Percentiles rank a stretch among this genome's conserved stretches.
Conservation (phyloP, 2,888 invertebrate genomes). For the Crepidodera aurea region DNA sequence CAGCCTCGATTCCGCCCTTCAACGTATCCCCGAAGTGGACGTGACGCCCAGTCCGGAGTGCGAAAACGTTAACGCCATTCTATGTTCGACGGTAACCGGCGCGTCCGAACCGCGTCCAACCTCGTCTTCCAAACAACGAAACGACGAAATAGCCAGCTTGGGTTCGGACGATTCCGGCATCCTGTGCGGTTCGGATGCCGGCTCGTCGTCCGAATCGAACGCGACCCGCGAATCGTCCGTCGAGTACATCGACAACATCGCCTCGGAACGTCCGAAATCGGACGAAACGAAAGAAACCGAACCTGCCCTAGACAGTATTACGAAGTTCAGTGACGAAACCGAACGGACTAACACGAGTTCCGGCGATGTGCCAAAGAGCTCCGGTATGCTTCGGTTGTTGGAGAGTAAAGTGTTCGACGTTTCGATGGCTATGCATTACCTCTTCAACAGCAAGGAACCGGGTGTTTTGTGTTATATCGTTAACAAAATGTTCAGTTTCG, state of each 20-base stretch:
- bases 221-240: slow-evolving; percentile 65
- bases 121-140: slow-evolving; percentile 62
- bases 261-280: slow-evolving; percentile 62
- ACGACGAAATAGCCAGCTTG: slow-evolving; percentile 68
- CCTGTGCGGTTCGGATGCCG: slow-evolving; percentile 68
- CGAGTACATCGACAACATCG: slow-evolving; percentile 61
- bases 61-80: slow-evolving; percentile 63
- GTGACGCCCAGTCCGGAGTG: slow-evolving; percentile 72
- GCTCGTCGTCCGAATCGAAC: slow-evolving; percentile 60
- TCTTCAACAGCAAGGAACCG: slow-evolving; percentile 97
- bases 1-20: slow-evolving; percentile 88
- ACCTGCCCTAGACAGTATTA: slow-evolving; percentile 49
- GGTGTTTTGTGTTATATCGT: slow-evolving; percentile 98
- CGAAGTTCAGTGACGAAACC: not conserved
- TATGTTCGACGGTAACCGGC: slow-evolving; percentile 42
- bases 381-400: slow-evolving; percentile 86
- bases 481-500: slow-evolving; percentile 96
- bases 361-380: slow-evolving; percentile 54
- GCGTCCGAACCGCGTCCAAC: slow-evolving; percentile 25
- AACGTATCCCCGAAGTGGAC: slow-evolving; percentile 88
- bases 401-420: slow-evolving; percentile 98
- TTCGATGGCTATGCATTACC: slow-evolving; percentile 97
- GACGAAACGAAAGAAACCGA: slow-evolving; percentile 25
- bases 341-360: slow-evolving; percentile 52
- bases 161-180: slow-evolving; percentile 87